Percentiles rank a stretch among this genome's conserved stretches.
Conservation (phyloP, 1,140 invertebrate species). For the Brachionus calyciflorus region DNA sequence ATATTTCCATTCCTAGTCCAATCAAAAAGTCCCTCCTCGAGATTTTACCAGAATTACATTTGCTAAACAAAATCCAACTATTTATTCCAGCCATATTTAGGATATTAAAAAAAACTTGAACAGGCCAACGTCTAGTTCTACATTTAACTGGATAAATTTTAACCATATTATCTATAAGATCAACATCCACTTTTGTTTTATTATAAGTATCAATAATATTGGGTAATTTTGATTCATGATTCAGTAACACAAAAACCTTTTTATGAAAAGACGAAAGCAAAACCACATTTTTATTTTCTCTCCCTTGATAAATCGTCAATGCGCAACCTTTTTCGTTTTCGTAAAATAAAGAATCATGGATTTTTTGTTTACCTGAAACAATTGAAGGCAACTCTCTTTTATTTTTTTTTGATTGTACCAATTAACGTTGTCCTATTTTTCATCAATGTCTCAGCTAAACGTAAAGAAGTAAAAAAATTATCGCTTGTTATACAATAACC, state of each 20-base stretch:
- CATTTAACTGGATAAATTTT: no score
- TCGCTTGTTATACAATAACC: not conserved
- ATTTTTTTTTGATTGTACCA: not conserved
- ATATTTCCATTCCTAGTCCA: not conserved
- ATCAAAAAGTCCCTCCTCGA: no score
- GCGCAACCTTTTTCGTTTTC: conserved; percentile 37
- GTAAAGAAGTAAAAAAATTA: not conserved
- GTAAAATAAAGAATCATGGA: not conserved
- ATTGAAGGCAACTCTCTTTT: not conserved
- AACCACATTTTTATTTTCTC: conserved; percentile 48
- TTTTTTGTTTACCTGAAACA: not conserved
- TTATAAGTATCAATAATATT: conserved; percentile 48
- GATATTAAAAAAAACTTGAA: no score
- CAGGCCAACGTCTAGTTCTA: no score
- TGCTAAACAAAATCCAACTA: no score
- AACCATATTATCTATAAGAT: no score
- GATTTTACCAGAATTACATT: not conserved
- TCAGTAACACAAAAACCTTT: not conserved
- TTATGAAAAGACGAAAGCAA: conserved; percentile 37
- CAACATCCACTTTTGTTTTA: conserved; percentile 47
- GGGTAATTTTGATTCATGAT: conserved; percentile 34
- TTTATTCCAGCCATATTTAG: no score
- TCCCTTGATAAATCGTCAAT: conserved; percentile 48
- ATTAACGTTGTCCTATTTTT: not conserved
- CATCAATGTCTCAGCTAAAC: not conserved